Percentiles rank a stretch among this genome's conserved stretches.
phyloP scores from a whole-genome alignment of 1,140 invertebrate genomes.

The Drosophila melanogaster region Release_6_plus_ISO1_MT NC_004354.4:2121501-2122000 shows the following conservation, averaged over 20 bases:
- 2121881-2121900: background rate
- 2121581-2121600: background rate
- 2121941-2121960: slow-evolving; percentile 18
- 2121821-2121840: slow-evolving; percentile 3
- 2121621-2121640: slow-evolving; percentile 9
- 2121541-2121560: background rate
- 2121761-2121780: slow-evolving; percentile 4
- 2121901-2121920: slow-evolving; percentile 25
- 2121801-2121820: slow-evolving; percentile 1
- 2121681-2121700: slow-evolving; percentile 19
- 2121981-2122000: slow-evolving; percentile 26
- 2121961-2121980: slow-evolving; percentile 32
- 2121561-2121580: background rate
- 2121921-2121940: slow-evolving; percentile 38
- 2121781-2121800: background rate
- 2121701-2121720: slow-evolving; percentile 15
- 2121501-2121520: slow-evolving; percentile 86
- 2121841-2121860: slow-evolving; percentile 2
- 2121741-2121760: background rate
- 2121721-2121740: slow-evolving; percentile 21
- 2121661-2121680: slow-evolving; percentile 17
- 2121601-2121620: slow-evolving; percentile 15
- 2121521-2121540: slow-evolving; percentile 29
- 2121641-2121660: slow-evolving; percentile 3
- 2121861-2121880: background rate